Evolutionary conservation across 2,888 invertebrate species (phyloP).

Genomic region (Meganola albula): DNA sequence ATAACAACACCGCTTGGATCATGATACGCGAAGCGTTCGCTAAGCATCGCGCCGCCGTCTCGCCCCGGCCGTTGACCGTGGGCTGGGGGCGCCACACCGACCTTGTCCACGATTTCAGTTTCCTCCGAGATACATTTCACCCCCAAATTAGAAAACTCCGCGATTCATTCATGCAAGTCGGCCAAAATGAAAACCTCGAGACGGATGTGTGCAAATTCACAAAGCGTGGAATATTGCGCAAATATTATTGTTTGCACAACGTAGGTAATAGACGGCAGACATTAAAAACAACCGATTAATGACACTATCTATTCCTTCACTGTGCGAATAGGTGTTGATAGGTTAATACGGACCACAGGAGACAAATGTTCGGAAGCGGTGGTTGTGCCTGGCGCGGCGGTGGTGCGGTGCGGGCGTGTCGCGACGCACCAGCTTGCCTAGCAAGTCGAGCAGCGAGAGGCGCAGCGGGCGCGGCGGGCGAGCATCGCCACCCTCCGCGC

Average conservation of each 20-base stretch:
- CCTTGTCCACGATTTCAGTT: conserved; percentile 50
- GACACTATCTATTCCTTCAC: conserved; percentile 11
- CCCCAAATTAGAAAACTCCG: conserved; percentile 13
- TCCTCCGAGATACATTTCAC: conserved; percentile 20
- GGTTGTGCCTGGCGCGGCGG: conserved; percentile 72
- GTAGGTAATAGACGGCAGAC: conserved; percentile 18
- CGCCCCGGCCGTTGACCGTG: conserved; percentile 65
- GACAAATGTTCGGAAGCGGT: conserved; percentile 74
- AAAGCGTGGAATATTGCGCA: conserved; percentile 28
- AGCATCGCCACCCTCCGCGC: conserved; percentile 85
- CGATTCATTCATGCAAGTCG: conserved; percentile 17
- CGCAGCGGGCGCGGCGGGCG: conserved; percentile 84
- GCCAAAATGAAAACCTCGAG: conserved; percentile 21
- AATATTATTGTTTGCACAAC: no score
- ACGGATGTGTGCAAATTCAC: conserved; percentile 11
- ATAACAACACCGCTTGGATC: conserved; percentile 58
- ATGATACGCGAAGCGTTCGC: conserved; percentile 45
- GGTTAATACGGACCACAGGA: conserved; percentile 68
- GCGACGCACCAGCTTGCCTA: conserved; percentile 79
- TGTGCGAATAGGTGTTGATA: conserved; percentile 28
- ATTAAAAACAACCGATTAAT: background rate
- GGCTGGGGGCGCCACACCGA: conserved; percentile 53
- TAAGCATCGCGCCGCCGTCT: conserved; percentile 53
- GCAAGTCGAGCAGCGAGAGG: conserved; percentile 81
- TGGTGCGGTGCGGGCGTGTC: conserved; percentile 64